A percentile compares a stretch with the other conserved stretches of the same genome.
phyloP scores from a whole-genome alignment of 2,113 vertebrate species.

The Scartelaos histophorus region DNA sequence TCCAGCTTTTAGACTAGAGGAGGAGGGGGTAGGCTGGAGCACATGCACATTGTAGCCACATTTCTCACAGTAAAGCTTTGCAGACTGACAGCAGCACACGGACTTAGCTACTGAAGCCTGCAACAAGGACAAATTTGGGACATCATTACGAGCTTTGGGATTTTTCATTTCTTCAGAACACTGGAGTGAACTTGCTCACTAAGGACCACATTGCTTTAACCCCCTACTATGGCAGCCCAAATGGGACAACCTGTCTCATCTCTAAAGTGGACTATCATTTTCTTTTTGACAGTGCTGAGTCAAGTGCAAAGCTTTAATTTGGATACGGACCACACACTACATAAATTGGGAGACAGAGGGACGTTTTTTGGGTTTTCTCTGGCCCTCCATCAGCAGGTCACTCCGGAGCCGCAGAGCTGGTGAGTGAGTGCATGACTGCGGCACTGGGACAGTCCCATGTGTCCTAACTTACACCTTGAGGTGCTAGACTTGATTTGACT shows the following conservation, averaged over 20 bases:
- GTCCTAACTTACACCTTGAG: conserved; percentile 31
- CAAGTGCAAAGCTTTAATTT: conserved; percentile 82
- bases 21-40: conserved; percentile 56
- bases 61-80: conserved; percentile 66
- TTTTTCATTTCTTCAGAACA: conserved; percentile 32
- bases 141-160: conserved; percentile 30
- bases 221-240: conserved; percentile 62
- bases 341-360: conserved; percentile 83
- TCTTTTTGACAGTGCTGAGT: conserved; percentile 49
- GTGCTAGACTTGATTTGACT: background rate
- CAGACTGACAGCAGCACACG: conserved; percentile 78
- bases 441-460: conserved; percentile 30
- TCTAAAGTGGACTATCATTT: conserved; percentile 43
- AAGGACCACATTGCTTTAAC: conserved; percentile 41
- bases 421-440: conserved; percentile 82
- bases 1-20: conserved; percentile 7
- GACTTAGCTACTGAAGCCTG: conserved; percentile 38
- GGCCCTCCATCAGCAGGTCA: conserved; percentile 87
- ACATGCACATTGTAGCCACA: conserved; percentile 52
- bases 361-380: conserved; percentile 92
- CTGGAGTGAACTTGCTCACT: conserved; percentile 49
- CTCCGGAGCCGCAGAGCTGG: conserved; percentile 84
- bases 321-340: conserved; percentile 82
- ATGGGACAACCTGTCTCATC: conserved; percentile 40
- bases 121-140: conserved; percentile 29